Base-by-base conservation (phyloP, 1,140 invertebrate genomes). In the Macrobrachium rosenbergii region DNA sequence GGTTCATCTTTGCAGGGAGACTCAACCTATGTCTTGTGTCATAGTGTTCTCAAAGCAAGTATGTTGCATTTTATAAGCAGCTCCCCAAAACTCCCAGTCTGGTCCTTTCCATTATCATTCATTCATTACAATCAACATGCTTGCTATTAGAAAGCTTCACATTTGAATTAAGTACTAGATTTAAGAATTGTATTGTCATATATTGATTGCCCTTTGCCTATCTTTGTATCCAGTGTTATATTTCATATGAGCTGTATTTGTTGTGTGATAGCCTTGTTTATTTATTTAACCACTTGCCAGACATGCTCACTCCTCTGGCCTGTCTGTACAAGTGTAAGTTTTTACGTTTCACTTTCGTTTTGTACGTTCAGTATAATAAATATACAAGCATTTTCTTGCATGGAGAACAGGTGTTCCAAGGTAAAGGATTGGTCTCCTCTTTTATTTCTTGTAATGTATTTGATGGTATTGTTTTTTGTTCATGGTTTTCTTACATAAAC, bases 111-210 rank as follows among this genome's bases (percentile, higher is more conserved):
- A 2, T 77, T 77, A 14, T 72, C n/a, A 77, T 23, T 83, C 60
- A 28, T 43, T 21, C 21, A 52, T 45, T 87, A 72, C 82, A 59
- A 77, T 81, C 86, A 78, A 88, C 81, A 88, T 88, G 86, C 81
- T 88, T 87, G 78, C 85, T 87, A 87, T 75, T 87, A 87, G 85
- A 82, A 73, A 79, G 75, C 37, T 87, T 87, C 63, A 87, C 60
- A 59, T 80, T 64, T 78, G 78, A 82, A 82, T 82, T 80, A 82
- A 87, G 79, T 87, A 37, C 85, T 82, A 87, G 23, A 81, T 81
- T 81, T 28, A 86, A 81, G 81, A 79, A 82, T 58, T 80, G 69
- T 75, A 87, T 87, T 87, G 85, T 87, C 85, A 87, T 87, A 87
- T 87, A 87, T 73, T 87, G 62, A 87, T 73, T 87, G 62, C 60